Evolutionary conservation across 2,797 vertebrate species (phyloP).

Genomic region (Poeciliopsis gracilis): DNA sequence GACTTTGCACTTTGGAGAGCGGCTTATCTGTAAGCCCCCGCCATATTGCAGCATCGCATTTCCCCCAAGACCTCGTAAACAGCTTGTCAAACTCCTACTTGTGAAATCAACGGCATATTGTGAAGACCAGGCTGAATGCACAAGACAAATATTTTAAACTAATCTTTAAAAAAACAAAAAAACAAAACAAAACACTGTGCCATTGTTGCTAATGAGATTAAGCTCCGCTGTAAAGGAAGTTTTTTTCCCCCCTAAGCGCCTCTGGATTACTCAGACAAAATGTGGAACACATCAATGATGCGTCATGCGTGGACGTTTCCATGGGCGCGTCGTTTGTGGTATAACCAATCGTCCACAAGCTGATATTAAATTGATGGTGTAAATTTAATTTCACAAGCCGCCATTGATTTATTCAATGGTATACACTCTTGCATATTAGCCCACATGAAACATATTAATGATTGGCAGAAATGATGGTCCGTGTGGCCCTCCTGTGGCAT

Average conservation of each 20-base stretch:
- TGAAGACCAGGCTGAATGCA: conserved; percentile 68
- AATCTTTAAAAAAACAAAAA: conserved; percentile 12
- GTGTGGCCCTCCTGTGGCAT: conserved; percentile 59
- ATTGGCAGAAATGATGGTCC: conserved; percentile 62
- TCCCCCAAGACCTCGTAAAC: conserved; percentile 75
- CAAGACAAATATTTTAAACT: conserved; percentile 66
- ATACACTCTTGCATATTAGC: conserved; percentile 19
- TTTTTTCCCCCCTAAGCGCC: conserved; percentile 49
- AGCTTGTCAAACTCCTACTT: conserved; percentile 70
- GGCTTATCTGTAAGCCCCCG: conserved; percentile 70
- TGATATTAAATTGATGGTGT: background rate
- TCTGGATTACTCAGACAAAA: conserved; percentile 52
- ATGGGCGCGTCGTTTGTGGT: background rate
- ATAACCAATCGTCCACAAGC: conserved; percentile 21
- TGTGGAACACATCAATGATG: conserved; percentile 26
- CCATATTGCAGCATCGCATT: conserved; percentile 71
- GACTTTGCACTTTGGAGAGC: conserved; percentile 61
- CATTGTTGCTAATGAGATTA: conserved; percentile 73
- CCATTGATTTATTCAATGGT: conserved; percentile 5
- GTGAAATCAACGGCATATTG: conserved; percentile 69
- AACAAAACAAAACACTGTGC: conserved; percentile 48
- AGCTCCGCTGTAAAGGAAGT: conserved; percentile 48
- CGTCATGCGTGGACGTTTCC: conserved; percentile 32
- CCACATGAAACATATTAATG: conserved; percentile 47
- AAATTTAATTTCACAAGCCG: background rate